Conservation (phyloP, 2,797 vertebrate genomes). For the Lophura swinhoii region DNA sequence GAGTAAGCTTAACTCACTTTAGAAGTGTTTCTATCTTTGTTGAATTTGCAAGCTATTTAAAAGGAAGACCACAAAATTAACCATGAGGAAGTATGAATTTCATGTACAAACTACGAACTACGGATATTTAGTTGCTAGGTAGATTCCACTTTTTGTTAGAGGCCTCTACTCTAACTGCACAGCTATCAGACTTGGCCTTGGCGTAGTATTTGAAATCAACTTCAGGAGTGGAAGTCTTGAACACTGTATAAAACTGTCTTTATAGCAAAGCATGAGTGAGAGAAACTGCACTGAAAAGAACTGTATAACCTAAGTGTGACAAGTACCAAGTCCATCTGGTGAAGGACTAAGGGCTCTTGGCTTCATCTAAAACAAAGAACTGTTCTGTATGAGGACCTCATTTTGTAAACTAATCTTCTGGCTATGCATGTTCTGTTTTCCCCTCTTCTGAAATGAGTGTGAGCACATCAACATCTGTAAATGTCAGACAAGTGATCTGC, state of each 20-base stretch:
- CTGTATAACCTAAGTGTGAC: neutral
- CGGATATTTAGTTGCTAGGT: neutral
- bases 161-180: neutral
- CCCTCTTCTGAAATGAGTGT: neutral
- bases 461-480: conserved; percentile 43
- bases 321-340: neutral
- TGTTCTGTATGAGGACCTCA: neutral
- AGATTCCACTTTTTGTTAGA: conserved; percentile 23
- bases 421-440: conserved; percentile 5
- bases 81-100: neutral
- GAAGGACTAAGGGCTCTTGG: neutral
- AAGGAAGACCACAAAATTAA: neutral
- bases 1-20: neutral
- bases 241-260: neutral
- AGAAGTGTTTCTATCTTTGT: neutral
- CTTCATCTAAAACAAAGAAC: neutral
- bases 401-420: conserved; percentile 44
- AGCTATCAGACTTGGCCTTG: neutral
- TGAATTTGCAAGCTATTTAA: neutral
- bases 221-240: neutral
- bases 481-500: conserved; percentile 50
- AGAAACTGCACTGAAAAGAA: neutral
- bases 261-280: neutral
- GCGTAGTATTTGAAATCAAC: neutral
- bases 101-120: neutral